A percentile compares a stretch with the other conserved stretches of the same genome.
Conservation (phyloP, 2,113 vertebrate species). For the Penelope pileata region DNA sequence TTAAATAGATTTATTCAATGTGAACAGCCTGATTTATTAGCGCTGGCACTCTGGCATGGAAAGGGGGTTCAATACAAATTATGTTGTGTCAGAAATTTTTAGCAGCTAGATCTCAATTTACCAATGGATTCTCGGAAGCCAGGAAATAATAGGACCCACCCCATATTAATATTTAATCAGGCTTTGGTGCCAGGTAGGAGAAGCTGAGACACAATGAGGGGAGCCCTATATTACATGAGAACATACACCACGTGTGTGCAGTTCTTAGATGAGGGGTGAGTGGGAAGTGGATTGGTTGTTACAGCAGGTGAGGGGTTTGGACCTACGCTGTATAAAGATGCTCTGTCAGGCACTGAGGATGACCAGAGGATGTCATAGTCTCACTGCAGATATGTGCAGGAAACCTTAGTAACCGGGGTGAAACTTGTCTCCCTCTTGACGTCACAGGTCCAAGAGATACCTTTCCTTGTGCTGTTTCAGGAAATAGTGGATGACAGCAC, state of each 20-base stretch:
- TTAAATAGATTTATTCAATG: constrained; percentile 87
- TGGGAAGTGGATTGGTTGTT: neutral
- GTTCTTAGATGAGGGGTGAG: neutral
- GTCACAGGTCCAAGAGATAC: rapidly evolving
- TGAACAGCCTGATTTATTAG: constrained; percentile 82
- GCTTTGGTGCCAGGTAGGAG: constrained; percentile 46
- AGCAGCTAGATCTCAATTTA: constrained; percentile 70
- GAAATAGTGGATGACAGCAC: neutral
- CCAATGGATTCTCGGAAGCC: constrained; percentile 61
- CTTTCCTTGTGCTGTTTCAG: neutral
- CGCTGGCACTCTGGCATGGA: constrained; percentile 67
- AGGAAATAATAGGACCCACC: constrained; percentile 60
- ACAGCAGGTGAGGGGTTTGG: neutral
- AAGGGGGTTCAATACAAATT: constrained; percentile 76
- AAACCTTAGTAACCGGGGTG: neutral
- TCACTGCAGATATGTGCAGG: rapidly evolving
- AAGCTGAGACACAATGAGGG: neutral
- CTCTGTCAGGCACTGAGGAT: neutral
- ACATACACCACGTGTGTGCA: neutral
- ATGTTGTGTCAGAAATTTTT: constrained; percentile 74
- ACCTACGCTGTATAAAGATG: neutral
- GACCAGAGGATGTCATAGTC: neutral
- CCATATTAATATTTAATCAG: constrained; percentile 59
- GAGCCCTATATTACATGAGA: constrained; percentile 15
- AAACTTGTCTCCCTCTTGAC: neutral